phyloP scores from a whole-genome alignment of 2,113 vertebrate genomes.

The Neogobius melanostomus region DNA sequence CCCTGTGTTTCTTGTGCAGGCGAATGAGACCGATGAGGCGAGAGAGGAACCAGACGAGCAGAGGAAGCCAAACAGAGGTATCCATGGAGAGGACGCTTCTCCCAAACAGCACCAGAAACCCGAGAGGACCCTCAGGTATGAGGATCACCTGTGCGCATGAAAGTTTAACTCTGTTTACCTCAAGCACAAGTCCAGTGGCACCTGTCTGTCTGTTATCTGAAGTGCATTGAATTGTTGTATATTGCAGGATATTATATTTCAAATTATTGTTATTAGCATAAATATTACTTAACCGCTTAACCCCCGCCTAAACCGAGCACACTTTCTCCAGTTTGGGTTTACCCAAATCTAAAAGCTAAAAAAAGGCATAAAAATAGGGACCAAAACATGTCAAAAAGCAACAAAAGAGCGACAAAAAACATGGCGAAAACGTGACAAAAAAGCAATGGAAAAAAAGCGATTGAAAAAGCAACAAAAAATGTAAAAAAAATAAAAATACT shows the following conservation, averaged over 20 bases:
- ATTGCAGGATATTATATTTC: not conserved
- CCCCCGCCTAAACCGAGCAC: too few relatives aligned
- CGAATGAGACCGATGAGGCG: conserved; percentile 76
- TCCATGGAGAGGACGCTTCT: conserved; percentile 74
- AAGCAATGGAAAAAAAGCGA: too few relatives aligned
- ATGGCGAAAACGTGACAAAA: too few relatives aligned
- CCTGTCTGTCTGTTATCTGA: not conserved
- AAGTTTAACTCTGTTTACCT: conserved; percentile 1
- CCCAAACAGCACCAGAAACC: conserved; percentile 83
- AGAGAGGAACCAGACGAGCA: conserved; percentile 75
- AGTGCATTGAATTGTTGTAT: not conserved
- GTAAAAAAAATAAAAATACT: too few relatives aligned
- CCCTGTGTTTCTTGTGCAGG: conserved; percentile 62
- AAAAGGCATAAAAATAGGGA: too few relatives aligned
- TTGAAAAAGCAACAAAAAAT: too few relatives aligned
- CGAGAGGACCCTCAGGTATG: conserved; percentile 89
- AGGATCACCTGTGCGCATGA: conserved; percentile 10
- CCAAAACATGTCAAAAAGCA: too few relatives aligned
- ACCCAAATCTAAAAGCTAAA: too few relatives aligned
- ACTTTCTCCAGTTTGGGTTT: too few relatives aligned
- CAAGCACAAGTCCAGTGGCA: conserved; percentile 1
- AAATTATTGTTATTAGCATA: not conserved
- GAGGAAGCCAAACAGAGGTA: conserved; percentile 87
- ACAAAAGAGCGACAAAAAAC: too few relatives aligned
- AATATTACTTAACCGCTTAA: not conserved